Conservation (phyloP, 2,888 invertebrate species). For the Dendrolimus houi region DNA sequence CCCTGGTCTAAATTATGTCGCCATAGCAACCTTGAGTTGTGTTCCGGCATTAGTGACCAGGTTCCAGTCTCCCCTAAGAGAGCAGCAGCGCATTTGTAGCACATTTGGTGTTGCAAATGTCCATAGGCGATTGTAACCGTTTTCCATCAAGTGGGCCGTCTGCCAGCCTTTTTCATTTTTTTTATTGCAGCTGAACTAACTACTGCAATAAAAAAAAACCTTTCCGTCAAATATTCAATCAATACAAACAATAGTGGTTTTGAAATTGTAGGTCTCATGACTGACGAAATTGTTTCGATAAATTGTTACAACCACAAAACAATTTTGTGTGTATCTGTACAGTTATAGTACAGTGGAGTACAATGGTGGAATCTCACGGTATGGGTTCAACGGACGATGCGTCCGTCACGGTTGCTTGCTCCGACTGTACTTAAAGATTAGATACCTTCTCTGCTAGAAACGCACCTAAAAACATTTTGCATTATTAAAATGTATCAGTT, state of each 20-base stretch:
- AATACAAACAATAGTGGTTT: background rate
- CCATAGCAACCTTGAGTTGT: too few relatives aligned
- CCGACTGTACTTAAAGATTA: slow-evolving; percentile 34
- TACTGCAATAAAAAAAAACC: too few relatives aligned
- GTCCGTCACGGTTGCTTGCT: slow-evolving; percentile 48
- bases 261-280: background rate
- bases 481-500: too few relatives aligned
- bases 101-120: too few relatives aligned
- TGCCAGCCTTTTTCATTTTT: too few relatives aligned
- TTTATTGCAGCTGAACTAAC: too few relatives aligned
- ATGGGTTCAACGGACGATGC: slow-evolving; percentile 54
- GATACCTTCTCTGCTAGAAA: slow-evolving; percentile 22
- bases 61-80: too few relatives aligned
- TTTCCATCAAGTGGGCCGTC: too few relatives aligned
- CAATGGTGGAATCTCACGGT: slow-evolving; percentile 60
- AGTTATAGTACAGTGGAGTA: slow-evolving; percentile 45
- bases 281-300: slow-evolving; percentile 12
- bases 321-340: slow-evolving; percentile 46
- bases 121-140: too few relatives aligned
- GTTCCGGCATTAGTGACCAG: too few relatives aligned
- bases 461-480: slow-evolving; percentile 6
- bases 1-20: too few relatives aligned
- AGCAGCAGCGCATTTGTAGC: too few relatives aligned
- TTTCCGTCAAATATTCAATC: background rate
- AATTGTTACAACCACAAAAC: slow-evolving; percentile 35